Evolutionary conservation across 2,113 vertebrate species (phyloP), one percentile per base, ranked within the genome.

Genomic region (Piliocolobus tephrosceles): DNA sequence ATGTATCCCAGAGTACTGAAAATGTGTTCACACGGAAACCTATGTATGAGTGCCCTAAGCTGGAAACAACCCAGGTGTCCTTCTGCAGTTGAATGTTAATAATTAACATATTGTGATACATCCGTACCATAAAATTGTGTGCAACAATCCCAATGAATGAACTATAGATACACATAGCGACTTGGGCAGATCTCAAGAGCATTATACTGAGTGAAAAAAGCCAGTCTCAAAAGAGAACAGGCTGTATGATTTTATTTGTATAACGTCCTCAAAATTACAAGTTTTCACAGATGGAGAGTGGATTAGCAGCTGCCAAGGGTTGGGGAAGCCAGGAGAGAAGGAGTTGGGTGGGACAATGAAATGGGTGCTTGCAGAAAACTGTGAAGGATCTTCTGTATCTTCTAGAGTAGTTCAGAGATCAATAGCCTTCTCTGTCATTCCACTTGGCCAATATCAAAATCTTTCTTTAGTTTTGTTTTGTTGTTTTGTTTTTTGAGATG

Each of bases 291-390:
- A 35, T 45, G 50, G 50, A 45, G 20, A 35, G 22, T 10, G 1
- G 57, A 14, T 17, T 6, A 2, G 12, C 5, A 9, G 27, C 3
- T 1, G 25, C 14, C 10, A 47, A 55, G 32, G 27, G 3, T 35
- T 16, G 1, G 8, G 22, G 72, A 50, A 40, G 25, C 3, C 13
- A 18, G 35, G 9, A 40, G 13, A 27, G 32, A 27, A 1, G 27
- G 2, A 18, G 13, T 2, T 13, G 2, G 10, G 3, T 1, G 14
- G 11, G 14, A 9, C 9, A 18, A 17, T 14, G 12, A 70, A 22
- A 6, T 0, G 25, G 50, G 12, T 10, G 3, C 4, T 8, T 0
- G 2, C 9, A 25, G 6, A 18, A 18, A 17, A 18, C 43, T 6
- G 43, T 17, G 10, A 32, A 8, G n/a, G 43, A 18, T 2, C n/a